Percentiles rank a stretch among this genome's conserved stretches.
Evolutionary conservation across 2,113 vertebrate genomes (phyloP).

Genomic region (Diphyllodes magnificus): DNA sequence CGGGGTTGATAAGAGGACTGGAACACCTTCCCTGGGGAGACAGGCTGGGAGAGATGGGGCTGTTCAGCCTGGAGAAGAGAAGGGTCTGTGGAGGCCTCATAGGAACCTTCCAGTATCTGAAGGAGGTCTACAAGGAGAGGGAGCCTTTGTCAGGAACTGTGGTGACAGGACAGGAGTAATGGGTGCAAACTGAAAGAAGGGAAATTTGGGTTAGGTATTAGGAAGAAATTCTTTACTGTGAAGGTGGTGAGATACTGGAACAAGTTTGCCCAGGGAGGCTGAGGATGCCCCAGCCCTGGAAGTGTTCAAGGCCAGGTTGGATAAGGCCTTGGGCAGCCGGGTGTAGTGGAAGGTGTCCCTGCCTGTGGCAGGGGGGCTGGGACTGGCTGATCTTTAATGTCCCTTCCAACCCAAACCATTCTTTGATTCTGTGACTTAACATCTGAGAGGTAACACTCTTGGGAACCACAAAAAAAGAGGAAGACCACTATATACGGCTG

Average conservation of each 20-base stretch:
- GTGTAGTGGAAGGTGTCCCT: fast-evolving
- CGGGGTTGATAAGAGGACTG: fast-evolving
- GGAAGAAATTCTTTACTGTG: neutral
- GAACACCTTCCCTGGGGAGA: neutral
- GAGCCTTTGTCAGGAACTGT: neutral
- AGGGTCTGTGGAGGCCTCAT: neutral
- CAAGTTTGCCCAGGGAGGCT: neutral
- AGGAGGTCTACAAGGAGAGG: neutral
- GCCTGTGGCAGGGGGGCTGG: no score
- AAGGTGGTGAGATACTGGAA: neutral
- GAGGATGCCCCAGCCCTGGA: neutral
- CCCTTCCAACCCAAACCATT: neutral
- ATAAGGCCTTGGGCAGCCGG: neutral
- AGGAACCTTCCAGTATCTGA: neutral
- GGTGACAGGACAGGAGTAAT: neutral
- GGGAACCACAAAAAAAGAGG: neutral
- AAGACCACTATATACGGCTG: neutral
- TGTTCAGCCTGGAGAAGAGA: neutral
- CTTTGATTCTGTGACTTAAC: neutral
- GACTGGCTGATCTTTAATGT: neutral
- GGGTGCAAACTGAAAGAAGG: neutral
- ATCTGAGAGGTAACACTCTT: neutral
- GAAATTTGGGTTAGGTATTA: neutral
- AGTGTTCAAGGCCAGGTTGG: neutral
- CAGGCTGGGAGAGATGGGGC: neutral